Percentiles rank a stretch among this genome's conserved stretches.
Evolutionary conservation across 2,888 invertebrate species (phyloP).

Genomic region (Prionchulus punctatus): DNA sequence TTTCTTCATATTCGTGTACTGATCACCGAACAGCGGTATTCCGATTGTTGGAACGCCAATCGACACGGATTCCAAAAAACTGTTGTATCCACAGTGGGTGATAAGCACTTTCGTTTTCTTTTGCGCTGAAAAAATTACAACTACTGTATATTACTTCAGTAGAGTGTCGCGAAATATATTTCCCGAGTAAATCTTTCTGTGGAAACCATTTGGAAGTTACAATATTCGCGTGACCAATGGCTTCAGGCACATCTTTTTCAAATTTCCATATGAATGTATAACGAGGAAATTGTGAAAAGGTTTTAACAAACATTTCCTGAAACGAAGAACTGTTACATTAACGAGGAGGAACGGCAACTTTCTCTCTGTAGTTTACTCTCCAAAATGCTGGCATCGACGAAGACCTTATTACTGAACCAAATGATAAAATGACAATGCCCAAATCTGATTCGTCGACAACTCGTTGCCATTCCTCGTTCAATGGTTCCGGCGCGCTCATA

Average conservation of each 20-base stretch:
- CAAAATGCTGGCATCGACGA: slow-evolving; percentile 12
- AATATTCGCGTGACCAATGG: slow-evolving; percentile 23
- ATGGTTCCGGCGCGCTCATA: slow-evolving; percentile 1
- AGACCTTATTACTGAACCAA: slow-evolving; percentile 19
- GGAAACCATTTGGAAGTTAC: slow-evolving; percentile 30
- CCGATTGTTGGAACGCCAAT: too few relatives aligned
- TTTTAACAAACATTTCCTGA: too few relatives aligned
- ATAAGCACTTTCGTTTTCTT: too few relatives aligned
- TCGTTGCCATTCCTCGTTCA: slow-evolving; percentile 4
- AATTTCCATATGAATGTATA: slow-evolving; percentile 20
- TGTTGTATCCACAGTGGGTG: too few relatives aligned
- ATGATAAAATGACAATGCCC: slow-evolving; percentile 18
- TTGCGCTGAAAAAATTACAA: too few relatives aligned
- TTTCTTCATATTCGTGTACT: too few relatives aligned
- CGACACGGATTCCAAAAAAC: too few relatives aligned
- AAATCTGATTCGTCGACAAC: slow-evolving; percentile 15
- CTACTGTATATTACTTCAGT: too few relatives aligned
- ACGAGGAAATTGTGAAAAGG: slow-evolving; percentile 29
- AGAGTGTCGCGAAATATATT: too few relatives aligned
- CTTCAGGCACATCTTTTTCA: slow-evolving; percentile 9
- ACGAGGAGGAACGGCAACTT: too few relatives aligned
- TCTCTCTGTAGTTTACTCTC: not conserved
- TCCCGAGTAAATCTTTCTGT: slow-evolving; percentile 33
- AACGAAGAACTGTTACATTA: too few relatives aligned
- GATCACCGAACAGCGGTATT: too few relatives aligned